Conservation (phyloP, 2,797 vertebrate species). For the Poecilia picta region DNA sequence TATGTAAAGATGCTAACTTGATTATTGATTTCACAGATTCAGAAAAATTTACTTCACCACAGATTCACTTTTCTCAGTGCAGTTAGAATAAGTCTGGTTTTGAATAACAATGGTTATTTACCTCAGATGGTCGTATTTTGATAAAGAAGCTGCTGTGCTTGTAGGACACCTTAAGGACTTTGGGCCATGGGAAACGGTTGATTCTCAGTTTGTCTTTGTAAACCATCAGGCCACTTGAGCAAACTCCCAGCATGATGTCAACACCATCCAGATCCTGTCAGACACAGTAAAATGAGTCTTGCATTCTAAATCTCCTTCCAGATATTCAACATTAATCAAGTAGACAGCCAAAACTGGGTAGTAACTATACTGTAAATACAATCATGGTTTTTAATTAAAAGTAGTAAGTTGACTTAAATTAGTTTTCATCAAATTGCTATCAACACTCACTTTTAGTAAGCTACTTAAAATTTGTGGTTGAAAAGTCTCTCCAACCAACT, state of each 20-base stretch:
- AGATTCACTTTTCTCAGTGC: background rate
- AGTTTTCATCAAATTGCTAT: too few relatives aligned
- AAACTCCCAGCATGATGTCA: slow-evolving; percentile 95
- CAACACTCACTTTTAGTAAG: too few relatives aligned
- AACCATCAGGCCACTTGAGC: slow-evolving; percentile 93
- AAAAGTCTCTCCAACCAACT: too few relatives aligned
- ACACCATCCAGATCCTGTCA: slow-evolving; percentile 91
- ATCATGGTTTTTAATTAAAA: too few relatives aligned
- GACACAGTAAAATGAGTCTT: background rate
- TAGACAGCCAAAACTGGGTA: background rate
- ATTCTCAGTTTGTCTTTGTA: slow-evolving; percentile 96
- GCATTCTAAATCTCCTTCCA: background rate
- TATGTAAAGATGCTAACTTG: too few relatives aligned
- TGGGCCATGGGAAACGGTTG: slow-evolving; percentile 95
- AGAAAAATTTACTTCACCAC: too few relatives aligned
- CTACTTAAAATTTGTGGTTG: too few relatives aligned
- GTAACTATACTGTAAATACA: too few relatives aligned
- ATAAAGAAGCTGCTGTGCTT: slow-evolving; percentile 96
- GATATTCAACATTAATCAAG: background rate
- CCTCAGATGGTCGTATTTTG: slow-evolving; percentile 93
- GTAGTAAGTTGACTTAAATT: too few relatives aligned
- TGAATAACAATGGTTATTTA: slow-evolving; percentile 48
- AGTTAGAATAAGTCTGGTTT: background rate
- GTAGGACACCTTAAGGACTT: slow-evolving; percentile 96
- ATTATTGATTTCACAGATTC: too few relatives aligned